Percentiles rank a stretch among this genome's conserved stretches.
These are phyloP conservation scores for Tetramorium alpestre DNA, from an alignment of 1,140 invertebrate species.

Conservation along the genomic window DNA sequence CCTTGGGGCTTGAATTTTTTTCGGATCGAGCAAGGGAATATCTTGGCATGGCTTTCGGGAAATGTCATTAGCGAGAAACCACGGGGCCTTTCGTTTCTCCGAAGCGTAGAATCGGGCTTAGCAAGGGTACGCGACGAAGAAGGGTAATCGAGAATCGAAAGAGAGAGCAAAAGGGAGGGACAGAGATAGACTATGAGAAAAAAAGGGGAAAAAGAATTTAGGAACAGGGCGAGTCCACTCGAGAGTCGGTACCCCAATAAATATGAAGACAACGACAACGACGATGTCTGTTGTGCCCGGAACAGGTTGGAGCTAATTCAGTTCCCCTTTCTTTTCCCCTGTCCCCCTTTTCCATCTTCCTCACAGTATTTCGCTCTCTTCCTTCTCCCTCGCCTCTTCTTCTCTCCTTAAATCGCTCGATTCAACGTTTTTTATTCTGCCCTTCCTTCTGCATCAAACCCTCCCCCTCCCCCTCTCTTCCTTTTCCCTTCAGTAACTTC, in stretches of 20 bases:
- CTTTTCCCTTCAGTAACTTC: conserved; percentile 1
- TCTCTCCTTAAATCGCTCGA: conserved; percentile 54
- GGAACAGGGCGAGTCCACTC: conserved; percentile 70
- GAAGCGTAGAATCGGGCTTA: conserved; percentile 67
- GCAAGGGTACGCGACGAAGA: conserved; percentile 52
- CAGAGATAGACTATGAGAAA: conserved; percentile 30
- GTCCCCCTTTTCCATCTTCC: conserved; percentile 44
- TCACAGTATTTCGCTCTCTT: conserved; percentile 27
- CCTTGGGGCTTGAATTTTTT: not conserved
- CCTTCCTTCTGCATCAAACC: conserved; percentile 23
- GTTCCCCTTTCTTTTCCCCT: conserved; percentile 61
- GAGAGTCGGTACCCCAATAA: conserved; percentile 82
- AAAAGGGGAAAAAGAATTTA: conserved; percentile 69
- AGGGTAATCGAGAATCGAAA: conserved; percentile 65
- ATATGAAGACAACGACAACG: conserved; percentile 85
- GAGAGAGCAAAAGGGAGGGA: conserved; percentile 36
- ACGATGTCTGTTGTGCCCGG: conserved; percentile 79
- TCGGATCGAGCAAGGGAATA: not conserved
- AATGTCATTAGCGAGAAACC: conserved; percentile 80
- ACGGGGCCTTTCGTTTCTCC: conserved; percentile 73
- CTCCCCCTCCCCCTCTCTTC: conserved; percentile 9
- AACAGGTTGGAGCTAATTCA: conserved; percentile 84
- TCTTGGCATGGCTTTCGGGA: conserved; percentile 68
- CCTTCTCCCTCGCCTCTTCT: not conserved
- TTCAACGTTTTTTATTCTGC: conserved; percentile 59